Conservation (phyloP, 2,113 vertebrate species). For the Gobius niger region DNA sequence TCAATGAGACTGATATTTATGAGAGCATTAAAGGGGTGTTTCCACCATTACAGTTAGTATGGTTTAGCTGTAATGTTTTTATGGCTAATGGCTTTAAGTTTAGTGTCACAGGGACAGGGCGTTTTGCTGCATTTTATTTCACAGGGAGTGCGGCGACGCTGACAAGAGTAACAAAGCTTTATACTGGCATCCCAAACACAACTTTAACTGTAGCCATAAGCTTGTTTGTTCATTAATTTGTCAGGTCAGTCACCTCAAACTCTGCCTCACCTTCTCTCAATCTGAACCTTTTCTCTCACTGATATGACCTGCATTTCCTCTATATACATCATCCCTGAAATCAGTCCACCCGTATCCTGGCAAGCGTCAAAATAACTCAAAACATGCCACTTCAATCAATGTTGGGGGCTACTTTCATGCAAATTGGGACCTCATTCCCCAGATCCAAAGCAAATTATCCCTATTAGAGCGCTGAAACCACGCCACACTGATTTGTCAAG, state of each 20-base stretch:
- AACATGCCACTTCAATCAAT: conserved; percentile 60
- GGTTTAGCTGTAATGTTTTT: background rate
- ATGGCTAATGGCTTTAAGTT: conserved; percentile 14
- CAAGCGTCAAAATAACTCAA: conserved; percentile 49
- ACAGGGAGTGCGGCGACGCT: background rate
- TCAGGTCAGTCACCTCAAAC: conserved; percentile 46
- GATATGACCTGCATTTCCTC: background rate
- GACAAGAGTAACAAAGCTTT: background rate
- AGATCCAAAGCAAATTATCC: conserved; percentile 72
- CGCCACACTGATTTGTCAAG: conserved; percentile 72
- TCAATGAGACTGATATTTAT: background rate
- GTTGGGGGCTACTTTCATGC: conserved; percentile 60
- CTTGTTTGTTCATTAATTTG: background rate
- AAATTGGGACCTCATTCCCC: conserved; percentile 66
- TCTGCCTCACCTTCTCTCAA: conserved; percentile 56
- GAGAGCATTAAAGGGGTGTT: background rate
- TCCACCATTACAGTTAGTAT: background rate
- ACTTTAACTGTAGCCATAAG: too few species aligned
- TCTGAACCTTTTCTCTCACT: conserved; percentile 16
- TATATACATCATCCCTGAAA: conserved; percentile 6
- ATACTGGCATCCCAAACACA: too few species aligned
- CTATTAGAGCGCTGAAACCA: conserved; percentile 71
- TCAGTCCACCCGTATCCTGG: background rate
- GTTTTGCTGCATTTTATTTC: conserved; percentile 5
- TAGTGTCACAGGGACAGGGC: conserved; percentile 6